Evolutionary conservation across 2,888 invertebrate species (phyloP).

Genomic region (Brachynemurus nebulosus): DNA sequence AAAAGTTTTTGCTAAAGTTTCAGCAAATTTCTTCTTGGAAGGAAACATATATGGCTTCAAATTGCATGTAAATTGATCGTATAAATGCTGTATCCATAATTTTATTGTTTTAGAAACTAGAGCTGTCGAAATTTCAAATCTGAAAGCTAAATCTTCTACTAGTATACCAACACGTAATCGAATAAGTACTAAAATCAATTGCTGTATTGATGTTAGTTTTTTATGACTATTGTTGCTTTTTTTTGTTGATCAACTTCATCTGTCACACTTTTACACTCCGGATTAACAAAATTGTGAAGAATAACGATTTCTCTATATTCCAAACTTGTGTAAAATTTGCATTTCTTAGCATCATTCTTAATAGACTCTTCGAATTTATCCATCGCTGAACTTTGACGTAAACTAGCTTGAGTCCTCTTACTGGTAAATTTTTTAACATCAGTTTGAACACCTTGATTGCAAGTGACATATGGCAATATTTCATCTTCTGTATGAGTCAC

Average conservation of each 20-base stretch:
- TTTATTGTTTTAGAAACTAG: not conserved
- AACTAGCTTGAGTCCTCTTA: not conserved
- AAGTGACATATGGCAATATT: too few relatives aligned
- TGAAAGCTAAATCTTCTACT: not conserved
- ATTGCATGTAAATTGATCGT: not conserved
- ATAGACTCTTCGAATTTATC: constrained; percentile 1
- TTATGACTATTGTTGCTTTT: not conserved
- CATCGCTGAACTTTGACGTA: not conserved
- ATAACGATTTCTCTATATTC: not conserved
- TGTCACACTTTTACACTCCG: not conserved
- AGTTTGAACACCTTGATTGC: too few relatives aligned
- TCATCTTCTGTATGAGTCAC: not conserved
- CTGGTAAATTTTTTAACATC: too few relatives aligned
- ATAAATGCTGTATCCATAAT: constrained; percentile 6
- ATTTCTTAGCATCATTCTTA: not conserved
- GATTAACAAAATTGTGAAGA: not conserved
- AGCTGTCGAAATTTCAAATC: not conserved
- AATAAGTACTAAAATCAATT: not conserved
- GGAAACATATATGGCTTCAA: constrained; percentile 7
- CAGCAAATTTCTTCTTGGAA: not conserved
- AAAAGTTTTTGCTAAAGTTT: not conserved
- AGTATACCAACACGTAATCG: not conserved
- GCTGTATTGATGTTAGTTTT: not conserved
- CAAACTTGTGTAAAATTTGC: constrained; percentile 3
- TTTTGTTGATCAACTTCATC: not conserved